phyloP scores from a whole-genome alignment of 1,140 invertebrate genomes.

The Bombus waltoni region DNA sequence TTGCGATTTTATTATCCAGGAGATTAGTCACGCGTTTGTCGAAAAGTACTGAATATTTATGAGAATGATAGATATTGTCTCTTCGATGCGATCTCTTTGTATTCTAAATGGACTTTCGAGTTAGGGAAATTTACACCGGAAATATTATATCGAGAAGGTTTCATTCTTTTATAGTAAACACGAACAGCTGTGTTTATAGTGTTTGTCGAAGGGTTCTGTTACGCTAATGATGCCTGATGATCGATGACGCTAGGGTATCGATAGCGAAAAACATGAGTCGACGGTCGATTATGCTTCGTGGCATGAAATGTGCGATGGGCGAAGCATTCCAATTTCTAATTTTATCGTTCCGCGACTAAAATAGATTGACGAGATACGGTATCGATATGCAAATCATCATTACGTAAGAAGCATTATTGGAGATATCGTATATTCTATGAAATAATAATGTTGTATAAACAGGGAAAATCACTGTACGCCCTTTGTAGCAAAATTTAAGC shows the following conservation, averaged over 20 bases:
- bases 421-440: not conserved
- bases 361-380: not conserved
- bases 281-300: not conserved
- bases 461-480: not conserved
- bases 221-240: not conserved
- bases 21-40: accelerated
- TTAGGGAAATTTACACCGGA: no score
- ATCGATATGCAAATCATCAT: not conserved
- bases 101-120: no score
- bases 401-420: not conserved
- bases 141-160: accelerated
- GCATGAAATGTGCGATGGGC: not conserved
- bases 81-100: no score
- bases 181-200: not conserved
- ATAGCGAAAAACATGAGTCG: not conserved
- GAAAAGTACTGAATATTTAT: no score
- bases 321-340: not conserved
- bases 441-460: no score
- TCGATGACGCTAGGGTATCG: not conserved
- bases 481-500: no score
- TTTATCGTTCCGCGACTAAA: not conserved
- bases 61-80: accelerated
- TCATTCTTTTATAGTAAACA: no score
- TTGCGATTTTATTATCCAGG: not conserved
- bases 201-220: not conserved